Evolutionary conservation across 30 jellyfish, hydroid and myxozoan genomes (phyloP).

Genomic region (Mastigias papua): DNA sequence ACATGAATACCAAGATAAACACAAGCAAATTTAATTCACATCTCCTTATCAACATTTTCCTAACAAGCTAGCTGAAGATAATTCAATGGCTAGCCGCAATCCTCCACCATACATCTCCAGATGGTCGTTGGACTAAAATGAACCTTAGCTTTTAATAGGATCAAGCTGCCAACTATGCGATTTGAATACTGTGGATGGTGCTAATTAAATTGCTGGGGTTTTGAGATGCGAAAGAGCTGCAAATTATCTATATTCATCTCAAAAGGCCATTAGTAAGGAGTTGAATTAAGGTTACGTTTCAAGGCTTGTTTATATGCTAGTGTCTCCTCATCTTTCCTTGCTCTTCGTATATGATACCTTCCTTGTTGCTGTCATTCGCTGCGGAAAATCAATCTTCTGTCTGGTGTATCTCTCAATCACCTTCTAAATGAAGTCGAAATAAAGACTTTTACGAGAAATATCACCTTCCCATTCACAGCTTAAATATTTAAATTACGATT

Average conservation of each 20-base stretch:
- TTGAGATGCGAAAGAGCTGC: background rate
- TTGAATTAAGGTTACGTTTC: too few species aligned
- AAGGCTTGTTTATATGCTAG: too few species aligned
- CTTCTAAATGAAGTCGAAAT: too few species aligned
- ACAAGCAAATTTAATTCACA: constrained; percentile 25
- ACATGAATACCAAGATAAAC: constrained; percentile 51
- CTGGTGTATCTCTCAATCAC: too few species aligned
- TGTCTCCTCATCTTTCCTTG: too few species aligned
- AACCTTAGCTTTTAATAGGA: constrained; percentile 16
- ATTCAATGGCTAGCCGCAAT: constrained; percentile 54
- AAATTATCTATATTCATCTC: background rate
- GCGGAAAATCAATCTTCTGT: too few species aligned
- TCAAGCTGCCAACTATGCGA: constrained; percentile 22
- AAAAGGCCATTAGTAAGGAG: too few species aligned
- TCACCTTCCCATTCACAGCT: too few species aligned
- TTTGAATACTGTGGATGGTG: constrained; percentile 16
- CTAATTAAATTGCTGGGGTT: background rate
- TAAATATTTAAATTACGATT: too few species aligned
- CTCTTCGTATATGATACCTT: too few species aligned
- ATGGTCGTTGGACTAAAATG: constrained; percentile 31
- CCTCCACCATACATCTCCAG: constrained; percentile 53
- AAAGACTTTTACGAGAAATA: too few species aligned
- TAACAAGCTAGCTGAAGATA: constrained; percentile 50
- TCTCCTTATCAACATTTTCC: constrained; percentile 43
- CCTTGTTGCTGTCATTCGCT: too few species aligned